phyloP scores from a whole-genome alignment of 1,140 invertebrate species.

The Sycophaga agraensis region DNA sequence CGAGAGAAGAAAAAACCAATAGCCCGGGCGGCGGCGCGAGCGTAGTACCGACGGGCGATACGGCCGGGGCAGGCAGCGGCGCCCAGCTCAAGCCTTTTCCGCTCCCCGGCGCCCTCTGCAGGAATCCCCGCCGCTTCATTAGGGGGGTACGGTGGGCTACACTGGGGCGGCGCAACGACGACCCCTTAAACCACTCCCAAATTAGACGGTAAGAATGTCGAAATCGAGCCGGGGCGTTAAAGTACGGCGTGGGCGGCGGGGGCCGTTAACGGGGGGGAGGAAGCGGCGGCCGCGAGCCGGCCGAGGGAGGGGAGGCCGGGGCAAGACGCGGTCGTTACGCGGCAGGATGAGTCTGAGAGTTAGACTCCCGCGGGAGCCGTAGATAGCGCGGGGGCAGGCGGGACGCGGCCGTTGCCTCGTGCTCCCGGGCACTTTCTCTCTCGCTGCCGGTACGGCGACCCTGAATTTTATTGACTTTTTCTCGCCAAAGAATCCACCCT shows the following conservation, averaged over 20 bases:
- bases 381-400: conserved; percentile 33
- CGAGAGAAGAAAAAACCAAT: too few relatives aligned
- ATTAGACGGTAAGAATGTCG: conserved; percentile 23
- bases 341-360: conserved; percentile 52
- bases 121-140: too few relatives aligned
- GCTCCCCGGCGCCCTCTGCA: too few relatives aligned
- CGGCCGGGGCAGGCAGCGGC: too few relatives aligned
- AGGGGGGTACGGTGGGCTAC: too few relatives aligned
- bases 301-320: conserved; percentile 36
- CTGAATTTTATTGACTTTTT: conserved; percentile 29
- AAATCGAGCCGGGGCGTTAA: conserved; percentile 33
- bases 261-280: conserved; percentile 42
- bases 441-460: conserved; percentile 31
- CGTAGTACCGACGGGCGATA: too few relatives aligned
- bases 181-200: not conserved
- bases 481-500: not conserved
- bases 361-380: conserved; percentile 48
- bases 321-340: conserved; percentile 43
- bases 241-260: conserved; percentile 21
- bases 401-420: conserved; percentile 41
- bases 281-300: conserved; percentile 36
- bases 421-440: conserved; percentile 24
- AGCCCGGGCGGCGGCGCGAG: too few relatives aligned
- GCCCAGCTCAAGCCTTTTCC: too few relatives aligned
- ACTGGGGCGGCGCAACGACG: not conserved